These are phyloP conservation scores for Osmoderma eremita DNA, from an alignment of 2,888 invertebrate species.

Conservation along the genomic window DNA sequence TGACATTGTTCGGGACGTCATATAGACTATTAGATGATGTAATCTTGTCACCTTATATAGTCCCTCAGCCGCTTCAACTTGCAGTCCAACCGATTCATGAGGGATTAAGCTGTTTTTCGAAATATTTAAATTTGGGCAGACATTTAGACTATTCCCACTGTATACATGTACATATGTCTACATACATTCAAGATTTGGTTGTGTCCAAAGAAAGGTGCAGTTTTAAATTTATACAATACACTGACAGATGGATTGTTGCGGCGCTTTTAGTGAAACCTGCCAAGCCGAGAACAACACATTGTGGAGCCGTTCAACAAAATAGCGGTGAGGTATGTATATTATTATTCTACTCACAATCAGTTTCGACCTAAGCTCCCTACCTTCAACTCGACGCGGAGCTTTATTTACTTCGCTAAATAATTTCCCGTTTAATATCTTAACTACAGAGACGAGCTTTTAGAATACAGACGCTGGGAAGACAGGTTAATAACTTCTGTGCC, in stretches of 20 bases:
- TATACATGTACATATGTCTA: too few species aligned
- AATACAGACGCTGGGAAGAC: neutral
- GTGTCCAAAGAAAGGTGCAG: slow-evolving; percentile 7
- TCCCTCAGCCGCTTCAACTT: too few species aligned
- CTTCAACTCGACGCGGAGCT: slow-evolving; percentile 11
- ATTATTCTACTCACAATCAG: slow-evolving; percentile 28
- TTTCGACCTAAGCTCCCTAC: slow-evolving; percentile 17
- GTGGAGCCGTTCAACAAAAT: slow-evolving; percentile 10
- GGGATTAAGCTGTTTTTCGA: too few species aligned
- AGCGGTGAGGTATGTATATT: slow-evolving; percentile 6
- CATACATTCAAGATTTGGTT: slow-evolving; percentile 17
- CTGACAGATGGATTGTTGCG: too few species aligned
- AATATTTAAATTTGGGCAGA: too few species aligned
- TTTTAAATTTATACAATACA: slow-evolving; percentile 14
- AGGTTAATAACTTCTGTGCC: slow-evolving; percentile 4
- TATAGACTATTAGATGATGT: too few species aligned
- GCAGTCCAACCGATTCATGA: too few species aligned
- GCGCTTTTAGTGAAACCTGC: neutral
- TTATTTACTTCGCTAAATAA: slow-evolving; percentile 29
- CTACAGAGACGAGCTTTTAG: neutral
- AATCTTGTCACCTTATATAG: too few species aligned
- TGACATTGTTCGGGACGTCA: too few species aligned
- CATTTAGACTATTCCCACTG: too few species aligned
- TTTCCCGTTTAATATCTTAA: slow-evolving; percentile 20
- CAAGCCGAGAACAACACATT: slow-evolving; percentile 15